phyloP scores from a whole-genome alignment of 2,113 vertebrate genomes.

The Dryoscopus gambensis region DNA sequence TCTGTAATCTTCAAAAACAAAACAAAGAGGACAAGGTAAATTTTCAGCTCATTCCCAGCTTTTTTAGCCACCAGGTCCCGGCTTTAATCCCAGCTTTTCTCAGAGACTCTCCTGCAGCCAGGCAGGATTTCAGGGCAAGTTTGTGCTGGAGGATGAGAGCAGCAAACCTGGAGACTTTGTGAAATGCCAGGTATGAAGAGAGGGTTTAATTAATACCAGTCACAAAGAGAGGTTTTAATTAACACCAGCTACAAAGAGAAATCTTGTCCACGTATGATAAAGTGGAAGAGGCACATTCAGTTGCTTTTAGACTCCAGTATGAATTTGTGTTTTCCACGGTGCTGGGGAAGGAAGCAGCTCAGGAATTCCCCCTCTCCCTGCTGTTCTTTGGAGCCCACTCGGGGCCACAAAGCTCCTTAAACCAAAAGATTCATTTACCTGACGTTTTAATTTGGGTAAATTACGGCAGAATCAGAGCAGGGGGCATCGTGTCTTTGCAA shows the following conservation, averaged over 20 bases:
- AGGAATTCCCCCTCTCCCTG: not conserved
- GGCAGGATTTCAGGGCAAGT: not conserved
- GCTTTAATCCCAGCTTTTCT: not conserved
- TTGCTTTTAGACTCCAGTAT: not conserved
- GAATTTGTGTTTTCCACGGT: not conserved
- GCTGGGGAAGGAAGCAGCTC: not conserved
- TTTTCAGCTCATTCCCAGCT: not conserved
- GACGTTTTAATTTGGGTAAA: not conserved
- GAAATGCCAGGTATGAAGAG: not conserved
- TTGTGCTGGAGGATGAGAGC: not conserved
- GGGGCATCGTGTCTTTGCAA: not conserved
- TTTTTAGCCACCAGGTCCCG: rapidly evolving
- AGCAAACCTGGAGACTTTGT: not conserved
- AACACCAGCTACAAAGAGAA: not conserved
- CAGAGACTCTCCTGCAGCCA: rapidly evolving
- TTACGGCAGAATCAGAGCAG: not conserved
- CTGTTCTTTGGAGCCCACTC: not conserved
- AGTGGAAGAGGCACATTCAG: not conserved
- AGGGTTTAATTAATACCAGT: not conserved
- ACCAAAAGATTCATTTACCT: not conserved
- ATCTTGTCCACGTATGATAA: rapidly evolving
- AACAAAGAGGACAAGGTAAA: not conserved
- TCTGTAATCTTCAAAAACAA: slow-evolving; percentile 83
- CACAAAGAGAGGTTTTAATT: not conserved
- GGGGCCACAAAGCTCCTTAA: not conserved